These are phyloP conservation scores for Toxotes chatareus DNA, from an alignment of 2,113 vertebrate genomes.

Conservation along the genomic window DNA sequence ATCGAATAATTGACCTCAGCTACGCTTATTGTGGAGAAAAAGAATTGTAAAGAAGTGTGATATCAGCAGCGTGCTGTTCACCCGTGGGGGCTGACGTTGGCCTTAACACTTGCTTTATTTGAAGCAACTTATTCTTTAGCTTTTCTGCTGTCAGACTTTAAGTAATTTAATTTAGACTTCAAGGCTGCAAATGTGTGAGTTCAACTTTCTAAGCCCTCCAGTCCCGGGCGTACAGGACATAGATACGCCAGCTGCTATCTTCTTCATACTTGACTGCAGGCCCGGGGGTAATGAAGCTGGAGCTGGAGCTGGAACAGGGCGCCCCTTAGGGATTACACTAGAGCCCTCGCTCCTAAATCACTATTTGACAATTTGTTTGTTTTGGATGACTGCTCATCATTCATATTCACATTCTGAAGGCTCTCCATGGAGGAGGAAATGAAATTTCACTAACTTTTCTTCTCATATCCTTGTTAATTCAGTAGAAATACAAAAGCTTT, in stretches of 20 bases:
- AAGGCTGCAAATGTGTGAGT: constrained; percentile 42
- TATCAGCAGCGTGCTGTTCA: background rate
- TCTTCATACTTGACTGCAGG: constrained; percentile 72
- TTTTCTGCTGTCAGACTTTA: constrained; percentile 20
- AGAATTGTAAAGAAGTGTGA: background rate
- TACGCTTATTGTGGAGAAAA: constrained; percentile 7
- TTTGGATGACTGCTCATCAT: constrained; percentile 65
- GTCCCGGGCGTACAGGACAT: constrained; percentile 47
- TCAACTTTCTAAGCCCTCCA: constrained; percentile 54
- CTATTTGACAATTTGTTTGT: constrained; percentile 62
- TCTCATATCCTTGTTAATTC: constrained; percentile 27
- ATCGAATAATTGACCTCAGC: constrained; percentile 34
- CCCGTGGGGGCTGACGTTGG: background rate
- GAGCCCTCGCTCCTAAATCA: constrained; percentile 56
- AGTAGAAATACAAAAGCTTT: constrained; percentile 30
- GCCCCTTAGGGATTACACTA: constrained; percentile 53
- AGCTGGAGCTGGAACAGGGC: constrained; percentile 54
- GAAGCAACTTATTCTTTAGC: constrained; percentile 1
- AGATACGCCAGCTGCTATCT: constrained; percentile 72
- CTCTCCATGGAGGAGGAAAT: constrained; percentile 42
- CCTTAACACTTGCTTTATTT: background rate
- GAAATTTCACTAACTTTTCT: constrained; percentile 14
- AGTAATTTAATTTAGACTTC: constrained; percentile 37
- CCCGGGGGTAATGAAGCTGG: constrained; percentile 43
- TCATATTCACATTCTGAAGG: constrained; percentile 43